phyloP scores from a whole-genome alignment of 92 coral and sea anemone species.

The Micromussa lordhowensis region DNA sequence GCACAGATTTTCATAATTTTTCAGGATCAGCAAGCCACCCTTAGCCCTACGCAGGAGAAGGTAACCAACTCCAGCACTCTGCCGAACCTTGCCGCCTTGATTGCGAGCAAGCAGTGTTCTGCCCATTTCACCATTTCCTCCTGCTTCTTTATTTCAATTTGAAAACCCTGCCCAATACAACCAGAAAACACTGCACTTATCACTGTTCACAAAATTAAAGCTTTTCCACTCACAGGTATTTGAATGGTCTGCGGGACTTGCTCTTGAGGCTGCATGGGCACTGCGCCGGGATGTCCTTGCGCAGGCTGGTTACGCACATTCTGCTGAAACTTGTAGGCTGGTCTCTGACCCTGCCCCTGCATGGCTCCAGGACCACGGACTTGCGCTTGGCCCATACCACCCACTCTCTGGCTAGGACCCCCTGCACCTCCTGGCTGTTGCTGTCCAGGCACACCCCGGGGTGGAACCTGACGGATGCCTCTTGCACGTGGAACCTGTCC shows the following conservation, averaged over 20 bases:
- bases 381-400: conserved; percentile 61
- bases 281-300: conserved; percentile 68
- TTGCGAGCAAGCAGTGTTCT: too few species aligned
- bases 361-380: conserved; percentile 56
- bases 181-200: background rate
- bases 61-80: too few species aligned
- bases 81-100: too few species aligned
- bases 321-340: conserved; percentile 76
- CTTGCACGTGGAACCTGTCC: conserved; percentile 85
- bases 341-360: conserved; percentile 60
- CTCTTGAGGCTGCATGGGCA: conserved; percentile 65
- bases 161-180: background rate
- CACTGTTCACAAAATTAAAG: background rate
- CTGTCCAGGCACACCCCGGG: conserved; percentile 70
- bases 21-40: too few species aligned
- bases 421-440: conserved; percentile 47
- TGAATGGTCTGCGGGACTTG: conserved; percentile 70
- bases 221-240: conserved; percentile 56
- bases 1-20: too few species aligned
- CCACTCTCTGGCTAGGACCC: conserved; percentile 39
- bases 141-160: too few species aligned
- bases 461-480: conserved; percentile 82
- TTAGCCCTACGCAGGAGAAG: too few species aligned
- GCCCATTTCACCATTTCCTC: too few species aligned
- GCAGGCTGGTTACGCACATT: conserved; percentile 85